phyloP scores from a whole-genome alignment of 1,140 invertebrate species.

The Heliconius hewitsoni region DNA sequence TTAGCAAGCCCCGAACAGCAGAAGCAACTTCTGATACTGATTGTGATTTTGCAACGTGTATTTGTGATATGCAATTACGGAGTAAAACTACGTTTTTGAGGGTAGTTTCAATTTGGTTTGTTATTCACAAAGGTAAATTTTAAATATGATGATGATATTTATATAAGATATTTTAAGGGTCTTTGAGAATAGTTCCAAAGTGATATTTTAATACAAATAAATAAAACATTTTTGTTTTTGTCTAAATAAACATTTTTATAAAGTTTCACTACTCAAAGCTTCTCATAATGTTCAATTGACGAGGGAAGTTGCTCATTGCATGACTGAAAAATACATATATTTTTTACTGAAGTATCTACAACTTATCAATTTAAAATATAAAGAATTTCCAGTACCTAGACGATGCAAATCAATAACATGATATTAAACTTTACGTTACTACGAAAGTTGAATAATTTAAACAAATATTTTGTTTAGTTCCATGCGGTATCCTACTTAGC shows the following conservation, averaged over 20 bases:
- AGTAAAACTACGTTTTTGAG: not conserved
- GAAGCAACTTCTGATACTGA: constrained; percentile 37
- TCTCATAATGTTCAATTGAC: not conserved
- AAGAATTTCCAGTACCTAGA: no score
- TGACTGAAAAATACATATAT: not conserved
- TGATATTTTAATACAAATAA: not conserved
- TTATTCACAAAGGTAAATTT: not conserved
- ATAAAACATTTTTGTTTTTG: not conserved
- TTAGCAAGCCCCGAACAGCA: constrained; percentile 36
- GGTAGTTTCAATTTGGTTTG: constrained; percentile 17
- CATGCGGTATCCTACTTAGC: no score
- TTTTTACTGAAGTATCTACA: not conserved
- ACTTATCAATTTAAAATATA: no score
- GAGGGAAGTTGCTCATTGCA: not conserved
- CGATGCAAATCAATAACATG: no score
- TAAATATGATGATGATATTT: no score
- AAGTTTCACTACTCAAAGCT: not conserved
- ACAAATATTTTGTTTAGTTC: no score
- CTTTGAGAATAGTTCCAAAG: not conserved
- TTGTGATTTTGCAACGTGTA: constrained; percentile 28
- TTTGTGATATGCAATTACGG: constrained; percentile 21
- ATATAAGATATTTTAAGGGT: no score
- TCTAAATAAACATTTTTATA: not conserved
- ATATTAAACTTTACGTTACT: no score
- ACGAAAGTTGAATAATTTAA: no score